Base-by-base conservation (phyloP, 2,888 invertebrate species). In the Malthinus flaveolus region DNA sequence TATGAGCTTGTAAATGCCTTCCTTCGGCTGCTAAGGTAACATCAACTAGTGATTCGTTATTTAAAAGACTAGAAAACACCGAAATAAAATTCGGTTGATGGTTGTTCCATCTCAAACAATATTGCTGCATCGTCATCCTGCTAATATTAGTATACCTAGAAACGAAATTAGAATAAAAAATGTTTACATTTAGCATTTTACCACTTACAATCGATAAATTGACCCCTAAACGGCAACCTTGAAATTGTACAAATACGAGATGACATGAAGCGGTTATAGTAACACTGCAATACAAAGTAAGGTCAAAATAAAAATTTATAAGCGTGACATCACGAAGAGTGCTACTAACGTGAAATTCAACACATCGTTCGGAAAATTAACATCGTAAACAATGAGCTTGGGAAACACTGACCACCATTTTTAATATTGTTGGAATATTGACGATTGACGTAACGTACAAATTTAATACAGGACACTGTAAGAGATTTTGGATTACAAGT, bases 21-120 rank as follows among this genome's bases (percentile, higher is more conserved):
- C 94, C 95, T 76, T 95, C 95, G 5, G 93, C 92, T n/a, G 93
- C 93, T 64, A 95, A 80, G 5, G 95, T 94, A 44, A 94, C 94
- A 78, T 95, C 95, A 54, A 94, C 93, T 69, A 95, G 80, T 2
- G 91, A 87, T 75, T 93, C 91, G 71, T 88, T 91, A 75, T 87
- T 90, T 64, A 94, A 82, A 66, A 95, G 82, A 69, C 87, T 88
- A 39, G 92, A 91, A 79, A 95, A 93, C 73, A 92, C 93, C 7
- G 91, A 91, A 72, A 94, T 92, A 77, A 95, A 91, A 79, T 95
- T 95, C 49, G 93, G 93, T 75, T 93, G 93, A 82, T 95, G 94
- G 83, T 94, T 93, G 81, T 95, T 95, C 95, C 95, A 95, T 71
- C 93, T 80, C 59, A 79, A 72, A 71, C 79, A 79, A 69, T 79